Evolutionary conservation across 2,888 invertebrate genomes (phyloP).

Genomic region (Gonocerus acuteangulatus): DNA sequence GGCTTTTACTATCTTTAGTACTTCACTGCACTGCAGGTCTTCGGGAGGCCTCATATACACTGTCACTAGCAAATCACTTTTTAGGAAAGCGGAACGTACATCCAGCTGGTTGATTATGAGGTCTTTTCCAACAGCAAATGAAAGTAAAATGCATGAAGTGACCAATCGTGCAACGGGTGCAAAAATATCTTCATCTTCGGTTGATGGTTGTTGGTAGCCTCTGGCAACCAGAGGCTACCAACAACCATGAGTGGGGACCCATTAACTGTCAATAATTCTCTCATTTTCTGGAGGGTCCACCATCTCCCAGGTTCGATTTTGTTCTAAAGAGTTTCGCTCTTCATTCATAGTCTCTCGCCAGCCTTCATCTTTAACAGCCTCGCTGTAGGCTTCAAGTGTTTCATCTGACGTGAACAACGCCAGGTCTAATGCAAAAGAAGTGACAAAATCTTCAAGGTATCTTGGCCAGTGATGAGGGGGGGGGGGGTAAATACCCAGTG

Average conservation of each 20-base stretch:
- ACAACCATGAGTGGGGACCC: conserved; percentile 22
- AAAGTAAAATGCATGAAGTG: not conserved
- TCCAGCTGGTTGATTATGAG: conserved; percentile 20
- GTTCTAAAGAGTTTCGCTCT: conserved; percentile 10
- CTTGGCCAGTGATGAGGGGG: too few relatives aligned
- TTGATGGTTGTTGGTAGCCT: conserved; percentile 22
- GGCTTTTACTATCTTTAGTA: conserved; percentile 19
- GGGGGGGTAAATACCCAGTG: too few relatives aligned
- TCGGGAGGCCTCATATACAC: conserved; percentile 20
- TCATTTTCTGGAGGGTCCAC: conserved; percentile 1
- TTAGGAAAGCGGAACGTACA: conserved; percentile 19
- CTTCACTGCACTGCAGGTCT: not conserved
- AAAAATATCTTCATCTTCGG: conserved; percentile 18
- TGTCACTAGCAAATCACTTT: not conserved
- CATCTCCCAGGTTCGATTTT: conserved; percentile 25
- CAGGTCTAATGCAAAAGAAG: not conserved
- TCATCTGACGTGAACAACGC: not conserved
- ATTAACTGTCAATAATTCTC: conserved; percentile 11
- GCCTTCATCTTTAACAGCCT: conserved; percentile 3
- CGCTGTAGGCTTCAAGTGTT: not conserved
- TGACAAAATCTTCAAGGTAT: conserved; percentile 3
- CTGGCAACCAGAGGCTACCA: conserved; percentile 21
- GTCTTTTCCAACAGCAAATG: conserved; percentile 12
- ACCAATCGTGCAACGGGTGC: conserved; percentile 8
- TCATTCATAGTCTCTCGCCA: conserved; percentile 20